These are phyloP conservation scores for Keiferia lycopersicella DNA, from an alignment of 2,888 invertebrate genomes.

Conservation along the genomic window DNA sequence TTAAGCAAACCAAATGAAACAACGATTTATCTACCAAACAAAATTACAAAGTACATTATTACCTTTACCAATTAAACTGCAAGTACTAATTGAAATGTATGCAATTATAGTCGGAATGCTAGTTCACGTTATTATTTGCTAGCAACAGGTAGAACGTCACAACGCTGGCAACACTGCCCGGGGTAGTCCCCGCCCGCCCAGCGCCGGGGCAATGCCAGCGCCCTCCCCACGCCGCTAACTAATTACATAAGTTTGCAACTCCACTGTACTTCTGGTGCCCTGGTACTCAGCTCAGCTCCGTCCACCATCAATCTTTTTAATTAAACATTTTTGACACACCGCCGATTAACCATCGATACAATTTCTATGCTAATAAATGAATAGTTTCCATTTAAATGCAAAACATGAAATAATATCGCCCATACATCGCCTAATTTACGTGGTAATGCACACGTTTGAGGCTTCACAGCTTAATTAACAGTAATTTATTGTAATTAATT, in stretches of 20 bases:
- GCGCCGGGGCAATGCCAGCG: slow-evolving; percentile 34
- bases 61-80: too few relatives aligned
- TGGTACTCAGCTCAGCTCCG: slow-evolving; percentile 47
- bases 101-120: too few relatives aligned
- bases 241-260: slow-evolving; percentile 82
- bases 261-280: slow-evolving; percentile 73
- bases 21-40: too few relatives aligned
- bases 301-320: slow-evolving; percentile 81
- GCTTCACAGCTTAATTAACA: slow-evolving; percentile 25
- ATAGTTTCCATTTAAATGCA: slow-evolving; percentile 52
- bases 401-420: slow-evolving; percentile 25
- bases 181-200: slow-evolving; percentile 29
- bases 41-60: too few relatives aligned
- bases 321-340: slow-evolving; percentile 81
- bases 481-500: slow-evolving; percentile 22
- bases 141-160: not conserved
- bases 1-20: too few relatives aligned
- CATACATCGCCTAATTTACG: slow-evolving; percentile 10
- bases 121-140: not conserved
- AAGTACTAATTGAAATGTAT: too few relatives aligned
- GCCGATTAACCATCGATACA: slow-evolving; percentile 75
- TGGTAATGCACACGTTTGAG: slow-evolving; percentile 15
- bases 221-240: slow-evolving; percentile 59
- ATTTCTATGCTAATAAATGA: slow-evolving; percentile 69
- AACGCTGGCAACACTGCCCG: not conserved